Percentiles rank a stretch among this genome's conserved stretches.
Conservation (phyloP, 2,797 vertebrate genomes). For the Tympanoctomys barrerae region DNA sequence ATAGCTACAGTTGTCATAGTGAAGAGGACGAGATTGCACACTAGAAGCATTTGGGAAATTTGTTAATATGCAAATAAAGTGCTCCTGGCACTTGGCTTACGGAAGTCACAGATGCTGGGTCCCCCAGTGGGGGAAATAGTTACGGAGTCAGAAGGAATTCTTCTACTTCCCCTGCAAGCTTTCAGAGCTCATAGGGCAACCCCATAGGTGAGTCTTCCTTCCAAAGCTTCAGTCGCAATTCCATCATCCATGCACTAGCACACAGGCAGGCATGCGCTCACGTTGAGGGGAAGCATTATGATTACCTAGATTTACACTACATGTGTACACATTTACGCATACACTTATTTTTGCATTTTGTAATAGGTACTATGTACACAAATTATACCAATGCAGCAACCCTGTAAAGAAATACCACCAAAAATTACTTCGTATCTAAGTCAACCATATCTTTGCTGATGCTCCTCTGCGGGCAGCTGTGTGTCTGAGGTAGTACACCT, state of each 20-base stretch:
- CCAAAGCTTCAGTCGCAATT: neutral
- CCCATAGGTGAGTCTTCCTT: neutral
- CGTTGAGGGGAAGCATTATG: neutral
- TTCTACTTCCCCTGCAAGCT: neutral
- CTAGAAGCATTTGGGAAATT: neutral
- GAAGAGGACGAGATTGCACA: neutral
- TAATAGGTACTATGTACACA: neutral
- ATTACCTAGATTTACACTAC: neutral
- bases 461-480: no score
- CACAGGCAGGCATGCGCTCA: neutral
- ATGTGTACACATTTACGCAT: no score
- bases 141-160: neutral
- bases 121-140: fast-evolving
- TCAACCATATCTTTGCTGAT: neutral
- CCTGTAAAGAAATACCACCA: neutral
- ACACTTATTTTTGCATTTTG: neutral
- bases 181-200: neutral
- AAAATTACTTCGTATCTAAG: neutral
- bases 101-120: neutral
- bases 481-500: neutral
- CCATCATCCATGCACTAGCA: neutral
- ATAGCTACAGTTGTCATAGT: neutral
- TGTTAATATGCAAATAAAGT: neutral
- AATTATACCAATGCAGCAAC: neutral
- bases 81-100: neutral